Conservation (phyloP, 2,113 vertebrate genomes). For the Ptilorrhoa leucosticta region DNA sequence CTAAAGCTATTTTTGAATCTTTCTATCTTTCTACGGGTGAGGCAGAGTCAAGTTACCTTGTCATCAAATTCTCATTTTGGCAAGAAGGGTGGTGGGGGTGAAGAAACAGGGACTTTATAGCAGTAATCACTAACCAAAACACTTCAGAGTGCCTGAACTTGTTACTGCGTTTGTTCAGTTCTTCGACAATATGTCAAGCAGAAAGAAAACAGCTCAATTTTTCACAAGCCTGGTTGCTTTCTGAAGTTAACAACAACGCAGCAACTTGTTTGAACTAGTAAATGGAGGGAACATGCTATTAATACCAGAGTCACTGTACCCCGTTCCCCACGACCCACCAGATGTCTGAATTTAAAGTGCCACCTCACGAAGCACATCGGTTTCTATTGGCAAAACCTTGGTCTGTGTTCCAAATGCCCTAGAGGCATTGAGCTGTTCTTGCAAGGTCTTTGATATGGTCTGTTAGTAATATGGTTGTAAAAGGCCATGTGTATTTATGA, state of each 20-base stretch:
- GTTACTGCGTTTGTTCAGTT: slow-evolving; percentile 49
- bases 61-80: slow-evolving; percentile 62
- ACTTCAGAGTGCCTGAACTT: slow-evolving; percentile 59
- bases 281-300: slow-evolving; percentile 51
- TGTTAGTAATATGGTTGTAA: slow-evolving; percentile 33
- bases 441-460: slow-evolving; percentile 31
- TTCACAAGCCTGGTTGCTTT: slow-evolving; percentile 55
- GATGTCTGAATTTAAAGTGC: slow-evolving; percentile 56
- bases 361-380: slow-evolving; percentile 29
- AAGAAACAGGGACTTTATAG: slow-evolving; percentile 54
- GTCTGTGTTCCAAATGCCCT: slow-evolving; percentile 34
- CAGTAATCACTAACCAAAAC: slow-evolving; percentile 65
- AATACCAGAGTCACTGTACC: slow-evolving; percentile 31
- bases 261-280: slow-evolving; percentile 62
- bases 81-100: slow-evolving; percentile 44
- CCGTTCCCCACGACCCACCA: slow-evolving; percentile 28
- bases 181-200: slow-evolving; percentile 55
- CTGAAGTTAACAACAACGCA: slow-evolving; percentile 48
- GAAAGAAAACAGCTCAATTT: slow-evolving; percentile 66
- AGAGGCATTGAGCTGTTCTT: slow-evolving; percentile 14
- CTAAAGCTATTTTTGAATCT: slow-evolving; percentile 39
- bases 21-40: slow-evolving; percentile 33
- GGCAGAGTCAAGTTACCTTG: slow-evolving; percentile 58
- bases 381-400: slow-evolving; percentile 10
- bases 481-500: slow-evolving; percentile 21